phyloP scores from a whole-genome alignment of 2,113 vertebrate genomes.

The Nesoenas mayeri region DNA sequence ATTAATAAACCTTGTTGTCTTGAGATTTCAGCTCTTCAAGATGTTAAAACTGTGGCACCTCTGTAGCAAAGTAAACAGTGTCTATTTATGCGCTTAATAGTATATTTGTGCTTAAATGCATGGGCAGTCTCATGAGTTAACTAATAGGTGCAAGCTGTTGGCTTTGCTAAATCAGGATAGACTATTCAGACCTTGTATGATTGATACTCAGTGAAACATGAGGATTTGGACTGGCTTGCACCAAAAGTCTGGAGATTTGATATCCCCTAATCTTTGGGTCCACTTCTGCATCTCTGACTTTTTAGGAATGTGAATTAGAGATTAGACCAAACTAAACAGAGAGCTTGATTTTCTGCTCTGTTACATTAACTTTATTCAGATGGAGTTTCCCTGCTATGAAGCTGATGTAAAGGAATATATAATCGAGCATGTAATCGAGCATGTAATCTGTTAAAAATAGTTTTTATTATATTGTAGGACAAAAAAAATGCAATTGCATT shows the following conservation, averaged over 20 bases:
- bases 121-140: not conserved
- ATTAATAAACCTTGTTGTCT: not conserved
- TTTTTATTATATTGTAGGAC: not conserved
- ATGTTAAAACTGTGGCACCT: not conserved
- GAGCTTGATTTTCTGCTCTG: conserved; percentile 12
- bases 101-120: not conserved
- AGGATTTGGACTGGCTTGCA: not conserved
- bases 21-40: not conserved
- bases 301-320: not conserved
- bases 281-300: not conserved
- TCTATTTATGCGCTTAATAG: not conserved
- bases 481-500: not conserved
- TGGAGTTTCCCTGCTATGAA: not conserved
- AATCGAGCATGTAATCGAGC: not conserved
- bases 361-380: conserved; percentile 8
- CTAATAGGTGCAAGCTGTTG: not conserved
- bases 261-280: not conserved
- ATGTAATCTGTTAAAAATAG: not conserved
- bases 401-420: not conserved
- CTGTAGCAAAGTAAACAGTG: not conserved
- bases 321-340: not conserved
- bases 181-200: not conserved
- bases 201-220: not conserved
- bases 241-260: not conserved
- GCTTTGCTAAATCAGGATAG: not conserved